Base-by-base conservation (phyloP, 2,113 vertebrate genomes). In the Solea solea region DNA sequence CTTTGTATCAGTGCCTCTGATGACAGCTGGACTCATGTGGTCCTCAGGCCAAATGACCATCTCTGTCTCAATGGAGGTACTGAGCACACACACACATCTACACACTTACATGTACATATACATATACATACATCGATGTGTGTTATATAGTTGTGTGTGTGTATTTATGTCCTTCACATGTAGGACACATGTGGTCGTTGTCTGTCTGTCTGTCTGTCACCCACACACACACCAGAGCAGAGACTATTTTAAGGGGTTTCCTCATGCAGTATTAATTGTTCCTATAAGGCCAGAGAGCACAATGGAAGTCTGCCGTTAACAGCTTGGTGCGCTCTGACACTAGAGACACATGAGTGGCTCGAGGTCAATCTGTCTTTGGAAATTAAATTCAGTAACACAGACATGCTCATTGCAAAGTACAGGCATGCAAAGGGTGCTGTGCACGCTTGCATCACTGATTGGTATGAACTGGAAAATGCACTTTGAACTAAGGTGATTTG, bases 231-330 rank as follows among this genome's bases (percentile, higher is more conserved):
- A 40, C 46, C 54, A 42, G 11, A 57, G 15, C 27, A 13, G 39
- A 25, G 40, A 71, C 66, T 81, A 83, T 89, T 85, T 72, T 76
- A 66, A 72, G 75, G 56, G 50, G 5, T 64, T 70, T 74, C 34
- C 12, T 86, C 84, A 87, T 75, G 83, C 57, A 9, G 64, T 50
- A 82, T 10, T 81, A 74, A 85, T 76, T 51, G 48, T 46, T 80
- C 49, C 48, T 80, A 79, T 34, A 6, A 65, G 55, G 64, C 79
- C 66, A 61, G 27, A 54, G 50, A 81, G 45, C 59, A 77, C 41
- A 77, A 54, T 67, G 45, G 59, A 49, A 65, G 74, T 64, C 69
- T 80, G 55, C 72, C 66, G 64, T 59, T 57, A 76, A 79, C 40
- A 84, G 74, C 72, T 76, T 76, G 61, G 34, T 70, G n/a, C 56